These are phyloP conservation scores for Holocentrus rufus DNA, from an alignment of 2,797 vertebrate species.

Conservation along the genomic window DNA sequence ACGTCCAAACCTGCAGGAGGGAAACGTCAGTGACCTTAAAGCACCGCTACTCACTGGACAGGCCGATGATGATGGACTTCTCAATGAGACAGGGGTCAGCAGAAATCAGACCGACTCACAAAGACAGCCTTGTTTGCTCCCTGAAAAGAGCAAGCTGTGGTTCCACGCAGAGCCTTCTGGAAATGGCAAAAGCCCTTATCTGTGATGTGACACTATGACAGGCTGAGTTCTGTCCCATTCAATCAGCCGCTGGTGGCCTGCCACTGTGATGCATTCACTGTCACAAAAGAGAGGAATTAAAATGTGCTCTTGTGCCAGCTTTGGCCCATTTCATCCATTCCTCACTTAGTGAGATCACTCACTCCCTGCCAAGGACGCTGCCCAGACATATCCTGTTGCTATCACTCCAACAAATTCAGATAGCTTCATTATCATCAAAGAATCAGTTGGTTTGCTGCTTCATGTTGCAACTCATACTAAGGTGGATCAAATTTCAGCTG, in stretches of 20 bases:
- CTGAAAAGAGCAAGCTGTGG: constrained; percentile 61
- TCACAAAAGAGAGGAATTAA: constrained; percentile 54
- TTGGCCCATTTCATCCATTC: constrained; percentile 49
- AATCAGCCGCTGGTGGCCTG: constrained; percentile 36
- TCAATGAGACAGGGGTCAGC: constrained; percentile 42
- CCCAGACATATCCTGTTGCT: constrained; percentile 32
- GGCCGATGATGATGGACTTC: constrained; percentile 38
- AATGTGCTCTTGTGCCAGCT: constrained; percentile 57
- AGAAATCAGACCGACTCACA: constrained; percentile 58
- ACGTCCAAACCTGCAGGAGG: constrained; percentile 16
- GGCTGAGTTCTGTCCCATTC: constrained; percentile 53
- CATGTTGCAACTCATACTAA: constrained; percentile 3
- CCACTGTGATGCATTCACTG: constrained; percentile 56
- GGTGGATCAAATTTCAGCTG: neutral
- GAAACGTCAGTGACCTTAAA: constrained; percentile 17
- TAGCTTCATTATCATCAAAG: constrained; percentile 4
- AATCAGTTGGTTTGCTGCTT: constrained; percentile 11
- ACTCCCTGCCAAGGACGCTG: constrained; percentile 46
- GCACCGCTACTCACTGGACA: constrained; percentile 17
- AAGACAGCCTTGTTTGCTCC: constrained; percentile 66
- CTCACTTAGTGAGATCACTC: constrained; percentile 62
- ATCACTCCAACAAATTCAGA: constrained; percentile 12
- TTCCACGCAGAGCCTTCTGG: constrained; percentile 59
- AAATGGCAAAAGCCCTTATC: constrained; percentile 49
- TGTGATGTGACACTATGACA: constrained; percentile 49